phyloP scores from a whole-genome alignment of 2,888 invertebrate species.

The Odontocerum albicorne region DNA sequence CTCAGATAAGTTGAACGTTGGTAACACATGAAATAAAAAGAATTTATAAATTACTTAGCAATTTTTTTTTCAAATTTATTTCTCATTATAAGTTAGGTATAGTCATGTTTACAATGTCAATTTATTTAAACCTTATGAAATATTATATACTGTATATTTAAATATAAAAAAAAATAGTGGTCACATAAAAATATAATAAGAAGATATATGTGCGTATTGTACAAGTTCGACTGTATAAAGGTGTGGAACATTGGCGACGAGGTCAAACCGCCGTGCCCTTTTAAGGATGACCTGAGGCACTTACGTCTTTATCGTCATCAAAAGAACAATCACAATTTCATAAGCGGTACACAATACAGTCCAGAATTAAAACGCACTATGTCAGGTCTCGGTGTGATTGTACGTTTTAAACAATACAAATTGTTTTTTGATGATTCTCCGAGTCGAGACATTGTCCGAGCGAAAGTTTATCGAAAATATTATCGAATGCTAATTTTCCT shows the following conservation, averaged over 20 bases:
- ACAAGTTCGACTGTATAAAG: conserved; percentile 31
- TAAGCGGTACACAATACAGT: not conserved
- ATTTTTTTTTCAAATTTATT: too few species aligned
- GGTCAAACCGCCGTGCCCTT: conserved; percentile 26
- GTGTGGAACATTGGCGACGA: conserved; percentile 28
- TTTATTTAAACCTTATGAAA: too few species aligned
- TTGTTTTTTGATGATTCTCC: conserved; percentile 32
- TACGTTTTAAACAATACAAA: conserved; percentile 30
- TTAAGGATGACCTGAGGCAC: conserved; percentile 24
- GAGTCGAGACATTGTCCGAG: conserved; percentile 18
- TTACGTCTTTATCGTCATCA: conserved; percentile 3
- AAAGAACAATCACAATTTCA: not conserved
- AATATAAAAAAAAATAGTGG: too few species aligned
- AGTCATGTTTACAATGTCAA: too few species aligned
- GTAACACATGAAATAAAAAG: too few species aligned
- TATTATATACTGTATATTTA: too few species aligned
- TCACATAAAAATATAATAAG: too few species aligned
- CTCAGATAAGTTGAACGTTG: too few species aligned
- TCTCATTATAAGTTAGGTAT: too few species aligned
- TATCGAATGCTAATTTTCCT: not conserved
- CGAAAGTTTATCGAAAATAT: conserved; percentile 16
- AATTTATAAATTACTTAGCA: too few species aligned
- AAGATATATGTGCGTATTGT: too few species aligned
- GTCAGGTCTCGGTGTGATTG: conserved; percentile 3
- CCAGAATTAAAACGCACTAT: conserved; percentile 12